Evolutionary conservation across 2,113 vertebrate species (phyloP), one percentile per base, ranked within the genome.

Genomic region (Girardinichthys multiradiatus): DNA sequence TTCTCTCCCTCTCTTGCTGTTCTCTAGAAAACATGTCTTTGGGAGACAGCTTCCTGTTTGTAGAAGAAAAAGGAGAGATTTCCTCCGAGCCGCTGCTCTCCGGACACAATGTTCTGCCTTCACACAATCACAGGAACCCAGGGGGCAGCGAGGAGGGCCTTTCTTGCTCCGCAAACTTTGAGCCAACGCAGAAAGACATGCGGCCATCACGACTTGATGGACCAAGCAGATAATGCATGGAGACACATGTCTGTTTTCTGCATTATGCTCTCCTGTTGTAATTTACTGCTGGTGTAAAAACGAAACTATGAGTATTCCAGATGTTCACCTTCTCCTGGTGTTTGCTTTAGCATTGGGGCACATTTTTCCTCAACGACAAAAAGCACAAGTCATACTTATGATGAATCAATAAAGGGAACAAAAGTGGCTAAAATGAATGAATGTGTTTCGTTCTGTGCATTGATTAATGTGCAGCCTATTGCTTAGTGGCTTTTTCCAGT

Each of bases 81-180:
- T 95, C 94, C 94, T 94, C 77, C 71, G 83, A 88, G 85, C 30
- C 69, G 80, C 90, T 78, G 92, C 82, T 87, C 62, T 76, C 84
- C 85, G 92, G 91, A 94, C 93, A 92, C 74, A 74, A 82, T 92
- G 93, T 94, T 91, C 93, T 83, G 90, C 79, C 70, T 88, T 84
- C 64, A 72, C 87, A 94, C 93, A 94, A 94, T 93, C 87, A 83
- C 93, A 94, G 94, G 94, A 94, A 94, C 92, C 90, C 87, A 76
- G 79, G 86, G 91, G 91, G 89, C 82, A 89, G 89, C 79, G 68
- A 73, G 74, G 81, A 84, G 58, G 80, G 33, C 48, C 80, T 81
- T 85, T 81, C 48, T 51, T 59, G 60, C 73, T 60, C 80, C 77
- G 67, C 0, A 58, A n/a, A 77, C n/a, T 58, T 80, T 75, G 57